Conservation (phyloP, 1,140 invertebrate genomes). For the Aphelenchoides fujianensis region DNA sequence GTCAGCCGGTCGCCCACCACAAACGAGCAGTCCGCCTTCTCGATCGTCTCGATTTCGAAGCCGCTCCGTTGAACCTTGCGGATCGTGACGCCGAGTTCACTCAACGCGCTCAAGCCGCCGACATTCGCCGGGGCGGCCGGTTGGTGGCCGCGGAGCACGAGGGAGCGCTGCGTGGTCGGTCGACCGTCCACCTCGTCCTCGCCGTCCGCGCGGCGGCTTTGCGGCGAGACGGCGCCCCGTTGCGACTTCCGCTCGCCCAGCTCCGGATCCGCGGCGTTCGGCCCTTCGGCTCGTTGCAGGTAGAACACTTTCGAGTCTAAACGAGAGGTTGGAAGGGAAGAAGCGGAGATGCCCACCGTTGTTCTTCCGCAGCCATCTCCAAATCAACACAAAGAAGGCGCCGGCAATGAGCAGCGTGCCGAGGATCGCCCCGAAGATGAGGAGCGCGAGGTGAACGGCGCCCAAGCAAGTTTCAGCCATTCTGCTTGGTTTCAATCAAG, state of each 20-base stretch:
- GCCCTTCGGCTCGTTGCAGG: not conserved
- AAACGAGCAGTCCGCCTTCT: conserved; percentile 7
- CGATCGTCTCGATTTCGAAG: conserved; percentile 8
- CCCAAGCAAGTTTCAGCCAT: conserved; percentile 2
- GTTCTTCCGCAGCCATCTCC: not conserved
- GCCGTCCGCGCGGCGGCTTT: too few species aligned
- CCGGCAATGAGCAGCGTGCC: not conserved
- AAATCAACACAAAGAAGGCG: not conserved
- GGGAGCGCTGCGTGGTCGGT: not conserved
- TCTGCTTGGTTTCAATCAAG: too few species aligned
- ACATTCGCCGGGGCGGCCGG: not conserved
- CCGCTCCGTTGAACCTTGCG: not conserved
- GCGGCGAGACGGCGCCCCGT: not conserved
- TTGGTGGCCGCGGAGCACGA: not conserved
- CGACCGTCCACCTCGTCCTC: not conserved
- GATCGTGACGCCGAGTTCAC: conserved; percentile 13
- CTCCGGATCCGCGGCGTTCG: not conserved
- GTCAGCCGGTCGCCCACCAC: not conserved
- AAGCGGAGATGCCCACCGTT: not conserved
- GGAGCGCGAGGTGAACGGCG: not conserved
- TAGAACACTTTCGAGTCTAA: conserved; percentile 7
- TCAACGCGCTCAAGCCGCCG: not conserved
- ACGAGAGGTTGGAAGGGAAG: not conserved
- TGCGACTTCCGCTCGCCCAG: not conserved
- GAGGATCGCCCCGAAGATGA: conserved; percentile 5